phyloP scores from a whole-genome alignment of 2,797 vertebrate species.

The Sylvilagus floridanus region DNA sequence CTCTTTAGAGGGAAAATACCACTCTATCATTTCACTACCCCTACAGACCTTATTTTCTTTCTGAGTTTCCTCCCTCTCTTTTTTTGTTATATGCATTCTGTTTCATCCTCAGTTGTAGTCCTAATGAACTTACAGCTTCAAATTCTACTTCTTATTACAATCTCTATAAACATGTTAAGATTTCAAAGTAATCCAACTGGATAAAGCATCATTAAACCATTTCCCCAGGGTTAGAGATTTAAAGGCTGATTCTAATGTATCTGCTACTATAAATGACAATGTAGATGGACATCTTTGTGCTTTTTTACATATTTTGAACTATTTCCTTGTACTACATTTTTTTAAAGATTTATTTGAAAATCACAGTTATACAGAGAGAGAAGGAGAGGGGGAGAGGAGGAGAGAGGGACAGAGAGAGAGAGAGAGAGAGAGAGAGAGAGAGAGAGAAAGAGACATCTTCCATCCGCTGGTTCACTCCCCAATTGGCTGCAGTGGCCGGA shows the following conservation, averaged over 20 bases:
- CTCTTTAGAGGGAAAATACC: background rate
- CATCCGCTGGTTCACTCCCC: too few species aligned
- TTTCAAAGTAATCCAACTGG: conserved; percentile 23
- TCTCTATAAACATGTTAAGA: conserved; percentile 23
- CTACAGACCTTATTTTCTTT: conserved; percentile 51
- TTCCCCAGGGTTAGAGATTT: conserved; percentile 33
- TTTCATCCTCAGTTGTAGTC: conserved; percentile 20
- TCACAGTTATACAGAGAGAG: too few species aligned
- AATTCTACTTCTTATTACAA: conserved; percentile 55
- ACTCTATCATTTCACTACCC: background rate
- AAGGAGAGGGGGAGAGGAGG: too few species aligned
- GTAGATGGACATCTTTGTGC: conserved; percentile 29
- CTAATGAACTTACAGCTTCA: background rate
- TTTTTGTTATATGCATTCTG: conserved; percentile 16
- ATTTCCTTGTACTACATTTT: background rate
- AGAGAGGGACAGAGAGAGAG: too few species aligned
- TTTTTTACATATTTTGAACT: conserved; percentile 39
- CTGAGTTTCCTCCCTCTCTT: background rate
- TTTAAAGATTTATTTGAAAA: too few species aligned
- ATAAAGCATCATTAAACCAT: conserved; percentile 40
- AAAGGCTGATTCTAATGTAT: conserved; percentile 46
- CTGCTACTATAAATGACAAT: conserved; percentile 36
- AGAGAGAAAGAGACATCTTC: too few species aligned
- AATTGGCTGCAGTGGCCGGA: too few species aligned
- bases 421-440: too few species aligned